Conservation (phyloP, 2,113 vertebrate species). For the Salvelinus sp. region DNA sequence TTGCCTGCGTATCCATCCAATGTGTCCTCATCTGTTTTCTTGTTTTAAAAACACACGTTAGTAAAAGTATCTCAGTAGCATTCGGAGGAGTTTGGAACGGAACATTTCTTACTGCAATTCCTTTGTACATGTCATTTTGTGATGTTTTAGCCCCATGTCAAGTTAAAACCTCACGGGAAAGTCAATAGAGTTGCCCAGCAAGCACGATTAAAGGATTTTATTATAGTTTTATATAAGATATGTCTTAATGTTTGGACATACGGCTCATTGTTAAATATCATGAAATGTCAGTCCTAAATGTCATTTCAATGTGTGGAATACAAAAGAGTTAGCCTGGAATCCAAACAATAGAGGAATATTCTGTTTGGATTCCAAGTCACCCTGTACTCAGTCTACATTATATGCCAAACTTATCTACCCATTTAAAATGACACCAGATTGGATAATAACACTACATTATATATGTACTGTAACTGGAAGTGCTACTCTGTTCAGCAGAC, state of each 20-base stretch:
- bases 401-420: neutral
- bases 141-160: constrained; percentile 24
- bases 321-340: neutral
- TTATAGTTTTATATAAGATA: constrained; percentile 30
- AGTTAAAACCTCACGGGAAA: constrained; percentile 25
- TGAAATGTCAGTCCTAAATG: constrained; percentile 4
- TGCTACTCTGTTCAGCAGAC: too few relatives aligned
- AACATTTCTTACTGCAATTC: constrained; percentile 8
- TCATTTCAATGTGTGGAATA: constrained; percentile 9
- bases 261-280: neutral
- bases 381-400: neutral
- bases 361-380: too few relatives aligned
- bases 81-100: neutral
- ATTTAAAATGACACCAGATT: neutral
- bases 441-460: neutral
- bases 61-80: neutral
- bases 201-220: constrained; percentile 25
- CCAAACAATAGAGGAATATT: too few relatives aligned
- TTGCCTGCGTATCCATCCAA: neutral
- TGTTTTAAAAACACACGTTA: neutral
- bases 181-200: constrained; percentile 54
- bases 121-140: constrained; percentile 23
- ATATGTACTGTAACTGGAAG: neutral
- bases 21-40: neutral
- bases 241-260: constrained; percentile 18